Percentiles rank a stretch among this genome's conserved stretches.
Evolutionary conservation across 2,888 invertebrate species (phyloP).

Genomic region (Vanessa cardui): DNA sequence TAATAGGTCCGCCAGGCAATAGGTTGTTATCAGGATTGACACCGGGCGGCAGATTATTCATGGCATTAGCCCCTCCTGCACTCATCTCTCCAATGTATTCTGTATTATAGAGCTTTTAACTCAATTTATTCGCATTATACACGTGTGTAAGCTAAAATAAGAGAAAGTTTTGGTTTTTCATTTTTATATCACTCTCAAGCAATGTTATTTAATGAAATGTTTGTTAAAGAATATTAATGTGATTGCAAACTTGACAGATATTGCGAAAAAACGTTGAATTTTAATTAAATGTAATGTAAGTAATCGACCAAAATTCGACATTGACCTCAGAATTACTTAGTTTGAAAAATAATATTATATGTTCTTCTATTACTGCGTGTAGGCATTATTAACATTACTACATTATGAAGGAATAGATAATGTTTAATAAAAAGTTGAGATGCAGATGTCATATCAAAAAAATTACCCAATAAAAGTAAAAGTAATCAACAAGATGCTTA

Average conservation of each 20-base stretch:
- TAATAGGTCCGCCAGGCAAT: constrained; percentile 80
- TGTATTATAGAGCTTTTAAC: constrained; percentile 7
- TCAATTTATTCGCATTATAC: constrained; percentile 54
- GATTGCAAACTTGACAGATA: constrained; percentile 43
- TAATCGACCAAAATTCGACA: constrained; percentile 46
- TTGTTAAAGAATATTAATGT: constrained; percentile 59
- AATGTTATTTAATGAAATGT: constrained; percentile 53
- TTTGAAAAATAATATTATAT: background rate
- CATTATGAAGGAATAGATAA: background rate
- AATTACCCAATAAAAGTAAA: constrained; percentile 56
- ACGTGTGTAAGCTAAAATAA: constrained; percentile 58
- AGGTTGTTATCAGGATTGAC: constrained; percentile 80
- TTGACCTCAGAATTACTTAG: constrained; percentile 42
- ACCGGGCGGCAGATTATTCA: constrained; percentile 75
- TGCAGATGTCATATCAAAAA: constrained; percentile 35
- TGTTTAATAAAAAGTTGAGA: constrained; percentile 10
- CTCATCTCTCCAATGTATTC: constrained; percentile 55
- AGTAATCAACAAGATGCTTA: constrained; percentile 62
- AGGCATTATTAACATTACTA: background rate
- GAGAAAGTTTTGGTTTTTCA: constrained; percentile 23
- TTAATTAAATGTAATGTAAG: constrained; percentile 33
- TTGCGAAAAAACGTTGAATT: constrained; percentile 28
- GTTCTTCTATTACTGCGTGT: background rate
- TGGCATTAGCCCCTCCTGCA: constrained; percentile 64
- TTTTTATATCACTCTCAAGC: constrained; percentile 14